phyloP scores from a whole-genome alignment of 2,113 vertebrate genomes.

The Gila orcuttii region DNA sequence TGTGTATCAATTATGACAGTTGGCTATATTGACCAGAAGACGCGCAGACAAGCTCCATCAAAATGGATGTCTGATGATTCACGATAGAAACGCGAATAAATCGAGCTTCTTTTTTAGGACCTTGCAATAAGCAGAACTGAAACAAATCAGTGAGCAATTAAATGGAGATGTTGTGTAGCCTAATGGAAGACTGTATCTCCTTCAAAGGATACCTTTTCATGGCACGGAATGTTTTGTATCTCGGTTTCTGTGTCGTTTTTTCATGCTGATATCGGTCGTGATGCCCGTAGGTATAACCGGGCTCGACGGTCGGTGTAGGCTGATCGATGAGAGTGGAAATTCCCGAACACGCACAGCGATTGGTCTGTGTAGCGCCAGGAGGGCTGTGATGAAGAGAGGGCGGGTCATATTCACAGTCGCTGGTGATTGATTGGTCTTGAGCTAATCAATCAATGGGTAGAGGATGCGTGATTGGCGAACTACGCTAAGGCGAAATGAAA shows the following conservation, averaged over 20 bases:
- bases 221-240: constrained; percentile 1
- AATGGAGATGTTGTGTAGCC: neutral
- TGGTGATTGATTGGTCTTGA: constrained; percentile 14
- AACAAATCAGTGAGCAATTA: neutral
- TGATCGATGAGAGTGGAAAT: constrained; percentile 60
- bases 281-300: constrained; percentile 51
- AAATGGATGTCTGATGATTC: constrained; percentile 64
- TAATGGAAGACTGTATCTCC: too few relatives aligned
- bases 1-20: neutral
- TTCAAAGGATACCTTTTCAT: neutral
- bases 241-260: neutral
- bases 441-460: constrained; percentile 50
- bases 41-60: constrained; percentile 60
- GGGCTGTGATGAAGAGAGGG: neutral
- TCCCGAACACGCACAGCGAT: constrained; percentile 59
- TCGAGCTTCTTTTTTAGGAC: neutral
- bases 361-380: constrained; percentile 6
- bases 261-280: constrained; percentile 47
- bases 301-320: constrained; percentile 49
- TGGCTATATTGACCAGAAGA: constrained; percentile 34
- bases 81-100: neutral
- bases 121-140: neutral
- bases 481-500: constrained; percentile 15
- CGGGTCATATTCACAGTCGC: constrained; percentile 42
- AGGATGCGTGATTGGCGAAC: neutral